Base-by-base conservation (phyloP, 1,140 invertebrate species). In the Eubasilissa regina region DNA sequence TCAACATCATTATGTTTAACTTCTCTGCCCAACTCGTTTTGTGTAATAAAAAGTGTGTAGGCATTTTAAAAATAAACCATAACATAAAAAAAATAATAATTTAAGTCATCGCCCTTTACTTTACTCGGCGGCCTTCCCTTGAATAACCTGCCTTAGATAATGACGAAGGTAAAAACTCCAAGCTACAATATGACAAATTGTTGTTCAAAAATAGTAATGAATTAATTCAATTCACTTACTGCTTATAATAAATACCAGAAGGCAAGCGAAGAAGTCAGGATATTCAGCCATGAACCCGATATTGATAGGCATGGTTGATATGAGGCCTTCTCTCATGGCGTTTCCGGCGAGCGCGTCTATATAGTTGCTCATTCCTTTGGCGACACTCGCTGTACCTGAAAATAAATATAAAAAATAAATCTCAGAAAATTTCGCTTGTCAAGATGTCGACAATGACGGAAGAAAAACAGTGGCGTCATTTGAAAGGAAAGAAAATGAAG, bases 311-410 rank as follows among this genome's bases (percentile, higher is more conserved):
- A 96, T 90, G 9, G 91, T 80, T 0, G 90, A 87, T n/a, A 88
- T 88, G 76, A 98, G 92, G 0, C 92, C 88, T 10, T 89, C 89
- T 21, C 91, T 91, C 88, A 98, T 97, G 11, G 90, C 90, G 77
- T 95, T 92, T 83, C 94, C 91, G 60, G 93, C 90, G 0, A 98
- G 86, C 11, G 93, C 92, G 85, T 99, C 97, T 13, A 99, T 92
- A 84, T 98, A 98, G 68, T 94, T 94, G 84, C 95, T 96, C 84
- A 97, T 93, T 19, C 96, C 97, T 84, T 96, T 92, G 1, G 97
- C 97, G n/a, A 98, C 96, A 82, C 96, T 96, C 6, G 97, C 97
- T 0, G 95, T 94, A 80, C 94, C 94, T 95, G 81, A 21, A 78
- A 76, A 62, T 44, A 45, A 66, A 35, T 47, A 45, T 15, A 0